phyloP scores from a whole-genome alignment of 1,140 invertebrate genomes.

The Mesaphorura yosii region DNA sequence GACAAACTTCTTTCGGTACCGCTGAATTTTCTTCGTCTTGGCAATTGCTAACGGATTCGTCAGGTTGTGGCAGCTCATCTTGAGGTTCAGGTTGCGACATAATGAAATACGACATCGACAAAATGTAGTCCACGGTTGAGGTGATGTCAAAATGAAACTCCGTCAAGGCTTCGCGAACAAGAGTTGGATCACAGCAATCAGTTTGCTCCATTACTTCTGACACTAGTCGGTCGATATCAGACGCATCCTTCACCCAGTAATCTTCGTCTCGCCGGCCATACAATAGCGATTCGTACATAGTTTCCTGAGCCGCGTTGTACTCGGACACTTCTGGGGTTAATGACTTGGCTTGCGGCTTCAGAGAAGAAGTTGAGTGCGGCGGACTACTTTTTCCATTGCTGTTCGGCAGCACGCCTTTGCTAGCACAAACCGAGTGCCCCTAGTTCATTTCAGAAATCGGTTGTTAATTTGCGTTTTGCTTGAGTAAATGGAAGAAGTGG shows the following conservation, averaged over 20 bases:
- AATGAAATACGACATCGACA: slow-evolving; percentile 3
- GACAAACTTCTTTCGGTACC: neutral
- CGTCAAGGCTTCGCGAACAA: slow-evolving; percentile 26
- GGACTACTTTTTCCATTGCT: slow-evolving; percentile 19
- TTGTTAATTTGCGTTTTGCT: neutral
- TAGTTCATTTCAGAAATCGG: neutral
- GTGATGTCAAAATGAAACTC: slow-evolving; percentile 26
- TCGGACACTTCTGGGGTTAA: too few species aligned
- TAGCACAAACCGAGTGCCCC: slow-evolving; percentile 9
- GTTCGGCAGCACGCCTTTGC: slow-evolving; percentile 13
- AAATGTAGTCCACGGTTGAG: slow-evolving; percentile 14
- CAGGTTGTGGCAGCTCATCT: too few species aligned
- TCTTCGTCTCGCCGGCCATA: slow-evolving; percentile 21
- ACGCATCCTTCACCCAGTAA: slow-evolving; percentile 25
- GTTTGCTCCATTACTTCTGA: slow-evolving; percentile 28
- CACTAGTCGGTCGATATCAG: slow-evolving; percentile 27
- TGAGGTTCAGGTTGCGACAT: neutral
- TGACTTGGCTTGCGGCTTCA: slow-evolving; percentile 4
- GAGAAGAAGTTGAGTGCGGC: slow-evolving; percentile 5
- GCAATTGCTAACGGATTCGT: too few species aligned
- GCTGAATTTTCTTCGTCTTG: too few species aligned
- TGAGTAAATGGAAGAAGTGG: too few species aligned
- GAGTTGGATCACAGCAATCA: slow-evolving; percentile 22
- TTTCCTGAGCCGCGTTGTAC: slow-evolving; percentile 1
- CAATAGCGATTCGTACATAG: neutral